These are phyloP conservation scores for Drosophila diplacantha DNA, from an alignment of 2,888 invertebrate genomes.

Conservation along the genomic window DNA sequence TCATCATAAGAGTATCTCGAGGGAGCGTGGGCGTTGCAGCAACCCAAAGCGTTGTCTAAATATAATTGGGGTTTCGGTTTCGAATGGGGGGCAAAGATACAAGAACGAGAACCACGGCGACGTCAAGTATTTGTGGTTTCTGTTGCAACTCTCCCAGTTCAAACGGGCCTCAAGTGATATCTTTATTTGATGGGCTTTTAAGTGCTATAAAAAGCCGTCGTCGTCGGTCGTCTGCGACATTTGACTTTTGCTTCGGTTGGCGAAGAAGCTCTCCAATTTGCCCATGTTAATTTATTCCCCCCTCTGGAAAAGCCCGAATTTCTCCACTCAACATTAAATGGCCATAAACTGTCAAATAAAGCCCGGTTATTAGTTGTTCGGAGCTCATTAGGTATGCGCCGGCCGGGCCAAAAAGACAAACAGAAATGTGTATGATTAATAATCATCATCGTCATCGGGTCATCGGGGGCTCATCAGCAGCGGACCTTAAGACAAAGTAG, in stretches of 20 bases:
- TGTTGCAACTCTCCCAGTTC: conserved; percentile 30
- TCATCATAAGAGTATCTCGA: conserved; percentile 42
- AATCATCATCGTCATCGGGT: conserved; percentile 49
- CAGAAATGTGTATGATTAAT: conserved; percentile 47
- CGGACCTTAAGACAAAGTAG: conserved; percentile 34
- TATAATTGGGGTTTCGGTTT: conserved; percentile 35
- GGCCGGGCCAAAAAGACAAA: conserved; percentile 26
- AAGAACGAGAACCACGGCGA: conserved; percentile 1
- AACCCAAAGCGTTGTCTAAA: conserved; percentile 30
- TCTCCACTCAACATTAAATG: conserved; percentile 49
- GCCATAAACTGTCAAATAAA: conserved; percentile 69
- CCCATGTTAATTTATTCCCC: conserved; percentile 39
- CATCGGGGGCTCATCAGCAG: conserved; percentile 33
- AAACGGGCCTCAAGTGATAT: conserved; percentile 26
- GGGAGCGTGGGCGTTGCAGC: conserved; percentile 41
- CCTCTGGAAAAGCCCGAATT: conserved; percentile 40
- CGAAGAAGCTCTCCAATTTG: conserved; percentile 17
- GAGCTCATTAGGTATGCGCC: conserved; percentile 71
- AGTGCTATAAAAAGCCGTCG: conserved; percentile 49
- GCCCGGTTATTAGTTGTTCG: conserved; percentile 37
- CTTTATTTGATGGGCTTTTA: conserved; percentile 50
- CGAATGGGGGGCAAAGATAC: background rate
- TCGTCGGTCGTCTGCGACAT: conserved; percentile 38
- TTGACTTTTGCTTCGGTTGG: conserved; percentile 46
- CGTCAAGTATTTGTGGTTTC: conserved; percentile 19